Evolutionary conservation across 2,113 vertebrate species (phyloP).

Genomic region (Benitochromis conjunctus): DNA sequence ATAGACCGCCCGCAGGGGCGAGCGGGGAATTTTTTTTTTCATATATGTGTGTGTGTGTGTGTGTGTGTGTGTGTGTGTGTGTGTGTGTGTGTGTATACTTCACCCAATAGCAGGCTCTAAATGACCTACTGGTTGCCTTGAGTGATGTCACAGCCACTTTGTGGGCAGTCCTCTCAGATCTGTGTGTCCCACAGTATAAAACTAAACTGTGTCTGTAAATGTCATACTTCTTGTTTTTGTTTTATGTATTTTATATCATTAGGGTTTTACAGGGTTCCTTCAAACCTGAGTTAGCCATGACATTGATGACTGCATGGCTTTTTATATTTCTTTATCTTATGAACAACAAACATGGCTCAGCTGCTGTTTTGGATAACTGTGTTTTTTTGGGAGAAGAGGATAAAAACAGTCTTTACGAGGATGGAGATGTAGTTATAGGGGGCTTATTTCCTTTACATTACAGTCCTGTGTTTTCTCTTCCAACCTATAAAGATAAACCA

Average conservation of each 20-base stretch:
- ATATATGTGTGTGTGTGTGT: neutral
- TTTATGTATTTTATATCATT: neutral
- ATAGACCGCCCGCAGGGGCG: no score
- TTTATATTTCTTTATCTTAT: constrained; percentile 19
- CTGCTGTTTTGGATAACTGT: constrained; percentile 29
- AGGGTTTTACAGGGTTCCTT: neutral
- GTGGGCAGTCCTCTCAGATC: neutral
- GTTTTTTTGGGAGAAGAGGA: constrained; percentile 61
- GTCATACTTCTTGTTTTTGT: neutral
- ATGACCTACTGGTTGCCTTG: neutral
- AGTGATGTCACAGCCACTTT: neutral
- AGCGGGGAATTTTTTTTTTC: no score
- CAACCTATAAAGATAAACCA: constrained; percentile 59
- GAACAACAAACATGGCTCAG: neutral
- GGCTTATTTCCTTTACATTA: constrained; percentile 74
- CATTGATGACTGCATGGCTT: neutral
- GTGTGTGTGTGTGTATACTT: accelerated
- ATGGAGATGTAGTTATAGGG: constrained; percentile 70
- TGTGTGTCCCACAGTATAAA: neutral
- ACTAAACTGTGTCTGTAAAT: neutral
- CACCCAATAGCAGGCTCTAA: neutral
- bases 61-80: neutral
- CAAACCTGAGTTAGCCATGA: constrained; percentile 26
- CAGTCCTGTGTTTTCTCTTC: constrained; percentile 39
- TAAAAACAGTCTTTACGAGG: constrained; percentile 49